Evolutionary conservation across 2,113 vertebrate genomes (phyloP), one percentile per base, ranked within the genome.

Genomic region (Hoplias malabaricus): DNA sequence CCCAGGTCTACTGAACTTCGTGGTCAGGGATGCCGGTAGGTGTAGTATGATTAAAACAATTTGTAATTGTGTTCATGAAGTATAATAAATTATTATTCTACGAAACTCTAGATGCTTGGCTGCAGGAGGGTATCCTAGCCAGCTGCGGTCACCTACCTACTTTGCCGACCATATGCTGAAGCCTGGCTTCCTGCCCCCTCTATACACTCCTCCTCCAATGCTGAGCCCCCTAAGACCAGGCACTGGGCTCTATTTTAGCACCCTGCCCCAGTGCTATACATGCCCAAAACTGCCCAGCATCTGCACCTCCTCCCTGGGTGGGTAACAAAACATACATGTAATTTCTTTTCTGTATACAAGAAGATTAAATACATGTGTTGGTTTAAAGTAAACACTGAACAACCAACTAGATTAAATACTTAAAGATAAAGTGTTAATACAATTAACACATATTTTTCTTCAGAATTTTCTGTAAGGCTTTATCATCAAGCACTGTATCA

Each of bases 121-220:
- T 0, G 65, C 0, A 69, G 81, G 5, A 31, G 82, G 0, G 70
- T 91, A 84, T 81, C 88, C 88, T 69, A 93, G 92, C 75, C 87
- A 88, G 61, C 87, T 93, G 7, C 87, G 87, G 8, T 90, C 90
- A 0, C 91, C 93, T 0, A 80, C 86, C 5, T 89, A 89, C 69
- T 84, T 93, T 38, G 85, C 89, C 23, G 91, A 92, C 40, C 83
- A 83, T 7, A 80, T 91, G 4, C 83, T 88, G 40, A 85, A 89
- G 34, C 86, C 88, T 10, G 14, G 87, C n/a, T 86, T 91, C 59
- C 87, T 90, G 61, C 79, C 77, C 34, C 91, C 90, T 0, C 86
- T 89, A 0, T 94, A 93, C 77, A 93, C 91, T 0, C 93, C 93
- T 0, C 93, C 92, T 0, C 93, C 92, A 0, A 93, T 93, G 93